These are phyloP conservation scores for Bombus ignitus DNA, from an alignment of 1,140 invertebrate species.

Conservation along the genomic window DNA sequence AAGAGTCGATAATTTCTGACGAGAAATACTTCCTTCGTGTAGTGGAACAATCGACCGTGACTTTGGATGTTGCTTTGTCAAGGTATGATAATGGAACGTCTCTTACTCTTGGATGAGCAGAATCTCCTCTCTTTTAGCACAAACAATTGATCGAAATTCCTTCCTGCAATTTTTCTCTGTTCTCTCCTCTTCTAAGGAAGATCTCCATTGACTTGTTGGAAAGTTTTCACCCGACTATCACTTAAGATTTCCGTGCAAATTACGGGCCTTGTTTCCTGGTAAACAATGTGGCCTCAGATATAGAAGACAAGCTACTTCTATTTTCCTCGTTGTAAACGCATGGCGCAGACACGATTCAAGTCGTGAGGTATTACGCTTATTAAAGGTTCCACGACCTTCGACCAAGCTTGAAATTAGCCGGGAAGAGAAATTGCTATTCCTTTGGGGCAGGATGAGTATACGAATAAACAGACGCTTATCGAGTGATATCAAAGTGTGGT, in stretches of 20 bases:
- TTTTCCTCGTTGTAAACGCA: neutral
- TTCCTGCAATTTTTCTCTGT: slow-evolving; percentile 13
- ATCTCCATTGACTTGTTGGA: slow-evolving; percentile 2
- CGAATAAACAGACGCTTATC: neutral
- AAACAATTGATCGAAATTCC: slow-evolving; percentile 58
- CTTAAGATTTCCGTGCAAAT: slow-evolving; percentile 52
- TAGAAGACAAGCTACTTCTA: slow-evolving; percentile 1
- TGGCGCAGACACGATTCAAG: neutral
- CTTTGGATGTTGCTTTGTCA: slow-evolving; percentile 22
- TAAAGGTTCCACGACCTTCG: slow-evolving; percentile 16
- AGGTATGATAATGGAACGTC: slow-evolving; percentile 41
- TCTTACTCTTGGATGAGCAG: slow-evolving; percentile 8
- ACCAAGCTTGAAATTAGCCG: neutral
- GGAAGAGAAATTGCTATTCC: slow-evolving; percentile 6
- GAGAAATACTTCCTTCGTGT: slow-evolving; percentile 30
- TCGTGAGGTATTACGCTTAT: slow-evolving; percentile 26
- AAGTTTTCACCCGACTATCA: slow-evolving; percentile 46
- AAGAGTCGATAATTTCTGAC: slow-evolving; percentile 17
- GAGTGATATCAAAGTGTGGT: neutral
- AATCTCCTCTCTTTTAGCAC: slow-evolving; percentile 19
- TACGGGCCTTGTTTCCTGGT: slow-evolving; percentile 50
- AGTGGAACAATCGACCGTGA: slow-evolving; percentile 46
- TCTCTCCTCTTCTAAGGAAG: neutral
- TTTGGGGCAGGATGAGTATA: neutral
- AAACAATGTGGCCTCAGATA: slow-evolving; percentile 41